Base-by-base conservation (phyloP, 2,888 invertebrate genomes). In the Temnothorax ravouxi region DNA sequence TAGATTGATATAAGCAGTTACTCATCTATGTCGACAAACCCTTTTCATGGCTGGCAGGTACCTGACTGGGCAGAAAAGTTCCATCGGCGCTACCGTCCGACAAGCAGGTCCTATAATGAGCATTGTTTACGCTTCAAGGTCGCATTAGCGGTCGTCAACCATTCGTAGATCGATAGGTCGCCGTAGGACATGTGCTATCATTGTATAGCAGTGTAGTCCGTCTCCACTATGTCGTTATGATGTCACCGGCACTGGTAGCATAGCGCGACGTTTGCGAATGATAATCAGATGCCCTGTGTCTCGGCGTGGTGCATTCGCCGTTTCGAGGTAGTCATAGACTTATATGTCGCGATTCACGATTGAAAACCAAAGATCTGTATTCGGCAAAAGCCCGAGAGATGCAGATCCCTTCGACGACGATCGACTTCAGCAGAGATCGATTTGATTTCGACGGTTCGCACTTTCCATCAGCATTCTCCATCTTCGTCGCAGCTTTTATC, bases 1-100 rank as follows among this genome's bases (percentile, higher is more conserved):
- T 69, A 91, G 87, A 83, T 90, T 92, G 62, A 91, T 93, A 88
- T 93, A 91, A 84, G 61, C 29, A 84, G 79, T 62, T 62, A 59
- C 56, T 66, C n/a, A 80, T 80, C 85, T 76, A 84, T 75, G 81
- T 75, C 88, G 80, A 82, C 76, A 79, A 77, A 84, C 34, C 84
- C 74, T 83, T 84, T 76, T 67, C 74, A 71, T 59, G 59, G 71
- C 67, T 80, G 79, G 71, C 79, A 80, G 59, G 47, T 80, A 38
- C 21, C 71, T 47, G 79, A 71, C 71, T 71, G 79, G 79, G 38
- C 59, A 71, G 71, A 59, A 61, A 59, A 47, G 69, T 59, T 47
- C 69, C 38, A 52, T 59, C 34, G 59, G 79, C 54, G 79, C 34
- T 71, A 71, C 79, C 71, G 71, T 69, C 79, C 59, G 59, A 50